Base-by-base conservation (phyloP, 2,113 vertebrate genomes). In the Myanophis thanlyinensis region DNA sequence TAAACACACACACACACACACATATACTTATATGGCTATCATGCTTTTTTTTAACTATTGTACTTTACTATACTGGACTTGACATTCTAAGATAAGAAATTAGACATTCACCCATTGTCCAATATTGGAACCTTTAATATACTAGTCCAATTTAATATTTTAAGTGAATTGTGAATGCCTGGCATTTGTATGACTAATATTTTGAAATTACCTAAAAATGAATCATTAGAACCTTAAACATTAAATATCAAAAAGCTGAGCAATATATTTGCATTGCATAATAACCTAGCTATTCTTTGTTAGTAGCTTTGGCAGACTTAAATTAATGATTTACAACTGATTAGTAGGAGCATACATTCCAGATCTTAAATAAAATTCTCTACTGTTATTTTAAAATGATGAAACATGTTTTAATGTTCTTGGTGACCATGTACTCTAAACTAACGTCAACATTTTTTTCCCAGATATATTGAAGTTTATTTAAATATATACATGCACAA, bases 391-490 rank as follows among this genome's bases (percentile, higher is more conserved):
- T 56, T 85, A 73, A 90, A 94, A 67, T 40, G 91, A 27, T 94
- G 85, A 94, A 73, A 56, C 67, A 44, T 93, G n/a, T 88, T 54
- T 92, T 90, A 90, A 92, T 93, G 47, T 93, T 92, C 12, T 54
- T 96, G 91, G 52, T 94, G 85, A 87, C 94, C 97, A 93, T 94
- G 94, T 95, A 90, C 95, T 93, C 89, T 89, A 93, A 95, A 96
- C 91, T 93, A 93, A 89, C 91, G 27, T 0, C 47, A 91, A 88
- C 93, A 59, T 59, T 92, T 92, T 90, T 94, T 20, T 89, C n/a
- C n/a, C 22, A 93, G 87, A 94, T 92, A 23, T 93, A 92, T 92
- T 94, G 54, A 11, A 54, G 30, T 91, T 91, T 62, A 0, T 91
- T 85, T 89, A 89, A 53, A 54, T 49, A 40, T 59, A 47, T 56